These are phyloP conservation scores for Calliphora vicina DNA, from an alignment of 1,140 invertebrate genomes.

Conservation along the genomic window DNA sequence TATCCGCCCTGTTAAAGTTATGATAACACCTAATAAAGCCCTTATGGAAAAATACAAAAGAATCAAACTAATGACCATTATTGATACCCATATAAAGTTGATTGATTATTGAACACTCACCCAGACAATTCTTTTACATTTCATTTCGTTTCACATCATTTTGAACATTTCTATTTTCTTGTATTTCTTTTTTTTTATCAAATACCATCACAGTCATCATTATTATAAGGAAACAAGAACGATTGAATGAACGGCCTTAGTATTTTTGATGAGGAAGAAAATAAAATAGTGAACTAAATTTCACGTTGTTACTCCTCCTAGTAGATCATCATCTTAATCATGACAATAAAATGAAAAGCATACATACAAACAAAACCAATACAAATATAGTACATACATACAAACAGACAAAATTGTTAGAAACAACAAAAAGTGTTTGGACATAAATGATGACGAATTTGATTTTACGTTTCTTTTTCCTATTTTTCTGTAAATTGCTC, in stretches of 20 bases:
- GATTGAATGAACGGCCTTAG: background rate
- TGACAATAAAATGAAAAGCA: conserved; percentile 11
- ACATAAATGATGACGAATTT: conserved; percentile 32
- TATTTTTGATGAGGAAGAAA: background rate
- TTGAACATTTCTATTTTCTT: background rate
- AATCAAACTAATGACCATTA: conserved; percentile 26
- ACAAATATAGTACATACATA: background rate
- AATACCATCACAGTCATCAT: background rate
- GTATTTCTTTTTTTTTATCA: background rate
- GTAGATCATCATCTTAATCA: conserved; percentile 12
- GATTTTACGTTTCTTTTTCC: background rate
- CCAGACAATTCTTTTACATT: conserved; percentile 3
- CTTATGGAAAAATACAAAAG: conserved; percentile 6
- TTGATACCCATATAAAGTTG: conserved; percentile 31
- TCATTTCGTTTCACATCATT: no score
- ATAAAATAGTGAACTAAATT: background rate
- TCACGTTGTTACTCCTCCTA: background rate
- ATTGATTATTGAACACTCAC: conserved; percentile 30
- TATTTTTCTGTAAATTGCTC: background rate
- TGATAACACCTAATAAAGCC: conserved; percentile 19
- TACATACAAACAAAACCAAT: background rate
- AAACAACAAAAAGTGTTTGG: conserved; percentile 14
- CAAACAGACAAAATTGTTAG: background rate
- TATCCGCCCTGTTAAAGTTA: background rate
- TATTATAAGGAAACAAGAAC: background rate